Conservation (phyloP, 2,113 vertebrate species). For the Danio rerio region GRCz12tu NC_133199.1:5474501-5475000, state of each 20-base stretch:
- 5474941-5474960: neutral
- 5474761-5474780: neutral
- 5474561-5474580: constrained; percentile 1
- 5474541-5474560: constrained; percentile 5
- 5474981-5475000: neutral
- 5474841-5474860: constrained; percentile 32
- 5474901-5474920: neutral
- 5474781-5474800: neutral
- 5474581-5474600: neutral
- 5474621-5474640: neutral
- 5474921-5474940: constrained; percentile 18
- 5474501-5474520: constrained; percentile 5
- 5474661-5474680: neutral
- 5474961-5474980: constrained; percentile 1
- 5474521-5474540: neutral
- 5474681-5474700: neutral
- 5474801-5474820: neutral
- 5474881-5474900: constrained; percentile 31
- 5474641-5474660: too few relatives aligned
- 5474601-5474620: neutral
- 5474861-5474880: constrained; percentile 4
- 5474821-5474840: constrained; percentile 38
- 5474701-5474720: neutral
- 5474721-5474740: neutral
- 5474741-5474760: neutral